A percentile compares a stretch with the other conserved stretches of the same genome.
phyloP scores from a whole-genome alignment of 1,140 invertebrate species.

The Nomia melanderi region DNA sequence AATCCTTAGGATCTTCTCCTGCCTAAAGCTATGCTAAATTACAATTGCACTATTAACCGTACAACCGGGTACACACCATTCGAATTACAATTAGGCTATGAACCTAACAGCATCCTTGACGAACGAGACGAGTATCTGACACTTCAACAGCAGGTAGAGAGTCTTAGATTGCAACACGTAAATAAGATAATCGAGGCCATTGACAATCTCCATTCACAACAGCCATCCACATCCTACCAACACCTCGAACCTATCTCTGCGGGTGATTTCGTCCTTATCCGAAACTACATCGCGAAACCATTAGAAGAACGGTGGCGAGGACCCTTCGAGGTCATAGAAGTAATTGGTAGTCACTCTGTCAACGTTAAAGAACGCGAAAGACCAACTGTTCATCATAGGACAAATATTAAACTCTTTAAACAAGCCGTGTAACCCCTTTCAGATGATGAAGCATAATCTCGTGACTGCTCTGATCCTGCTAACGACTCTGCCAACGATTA shows the following conservation, averaged over 20 bases:
- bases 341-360: background rate
- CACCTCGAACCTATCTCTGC: slow-evolving; percentile 1
- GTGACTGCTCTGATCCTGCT: background rate
- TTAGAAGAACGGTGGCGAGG: slow-evolving; percentile 11
- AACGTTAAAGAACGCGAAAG: slow-evolving; percentile 7
- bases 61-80: background rate
- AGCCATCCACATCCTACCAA: slow-evolving; percentile 10
- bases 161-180: background rate
- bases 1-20: background rate
- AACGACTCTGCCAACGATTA: background rate
- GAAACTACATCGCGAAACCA: background rate
- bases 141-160: background rate
- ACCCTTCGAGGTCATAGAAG: background rate
- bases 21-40: background rate
- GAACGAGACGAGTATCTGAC: slow-evolving; percentile 2
- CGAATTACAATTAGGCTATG: slow-evolving; percentile 13
- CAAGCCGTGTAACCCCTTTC: background rate
- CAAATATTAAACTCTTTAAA: slow-evolving; percentile 8
- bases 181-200: slow-evolving; percentile 13
- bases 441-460: background rate
- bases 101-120: slow-evolving; percentile 6
- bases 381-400: slow-evolving; percentile 2
- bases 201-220: background rate
- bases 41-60: slow-evolving; percentile 13
- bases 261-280: background rate